These are phyloP conservation scores for Anagrus nilaparvatae DNA, from an alignment of 1,140 invertebrate genomes.

Conservation along the genomic window DNA sequence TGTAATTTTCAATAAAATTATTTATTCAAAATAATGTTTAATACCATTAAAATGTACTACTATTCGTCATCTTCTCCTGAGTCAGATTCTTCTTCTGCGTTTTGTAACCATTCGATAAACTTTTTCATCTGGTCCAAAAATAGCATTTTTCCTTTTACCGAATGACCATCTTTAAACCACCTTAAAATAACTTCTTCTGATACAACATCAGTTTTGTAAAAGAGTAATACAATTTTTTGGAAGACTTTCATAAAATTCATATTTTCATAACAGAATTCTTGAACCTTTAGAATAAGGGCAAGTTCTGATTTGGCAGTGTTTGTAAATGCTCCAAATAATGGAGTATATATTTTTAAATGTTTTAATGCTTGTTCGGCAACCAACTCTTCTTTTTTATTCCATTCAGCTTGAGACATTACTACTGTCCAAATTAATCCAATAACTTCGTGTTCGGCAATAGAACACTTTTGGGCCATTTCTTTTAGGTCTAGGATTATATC, in stretches of 20 bases:
- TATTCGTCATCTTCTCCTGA: slow-evolving; percentile 43
- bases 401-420: slow-evolving; percentile 89
- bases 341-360: slow-evolving; percentile 76
- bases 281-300: slow-evolving; percentile 78
- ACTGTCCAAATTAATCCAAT: slow-evolving; percentile 82
- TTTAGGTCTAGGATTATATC: slow-evolving; percentile 75
- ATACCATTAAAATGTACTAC: too few relatives aligned
- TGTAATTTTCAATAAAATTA: too few relatives aligned
- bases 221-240: slow-evolving; percentile 90
- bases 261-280: slow-evolving; percentile 97
- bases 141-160: slow-evolving; percentile 88
- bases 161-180: slow-evolving; percentile 90
- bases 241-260: slow-evolving; percentile 99
- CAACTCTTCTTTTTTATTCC: slow-evolving; percentile 97
- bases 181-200: slow-evolving; percentile 86
- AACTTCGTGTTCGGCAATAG: slow-evolving; percentile 82
- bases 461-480: slow-evolving; percentile 71
- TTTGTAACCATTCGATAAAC: slow-evolving; percentile 94
- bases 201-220: slow-evolving; percentile 91
- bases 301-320: slow-evolving; percentile 75
- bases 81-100: slow-evolving; percentile 79
- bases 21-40: background rate
- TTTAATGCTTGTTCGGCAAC: slow-evolving; percentile 89
- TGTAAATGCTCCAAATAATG: slow-evolving; percentile 77
- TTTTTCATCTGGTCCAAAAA: slow-evolving; percentile 97